Percentiles rank a stretch among this genome's conserved stretches.
Evolutionary conservation across 2,888 invertebrate species (phyloP).

Genomic region (Mimas tiliae): DNA sequence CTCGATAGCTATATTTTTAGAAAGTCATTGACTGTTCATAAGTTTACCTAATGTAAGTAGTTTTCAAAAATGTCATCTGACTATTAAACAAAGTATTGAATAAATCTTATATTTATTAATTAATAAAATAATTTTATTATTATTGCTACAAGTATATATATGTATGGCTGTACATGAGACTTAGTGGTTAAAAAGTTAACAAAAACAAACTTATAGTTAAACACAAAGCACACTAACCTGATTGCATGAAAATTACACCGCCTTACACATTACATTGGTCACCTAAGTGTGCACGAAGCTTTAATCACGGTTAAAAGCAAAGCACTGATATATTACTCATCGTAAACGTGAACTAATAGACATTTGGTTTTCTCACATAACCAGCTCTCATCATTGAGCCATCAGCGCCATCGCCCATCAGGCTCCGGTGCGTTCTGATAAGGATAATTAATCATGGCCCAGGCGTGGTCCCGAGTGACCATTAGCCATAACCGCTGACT

Average conservation of each 20-base stretch:
- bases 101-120: too few species aligned
- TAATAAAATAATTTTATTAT: too few species aligned
- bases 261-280: background rate
- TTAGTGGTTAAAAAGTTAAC: too few species aligned
- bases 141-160: too few species aligned
- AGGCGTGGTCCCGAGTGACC: constrained; percentile 63
- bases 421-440: constrained; percentile 67
- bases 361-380: constrained; percentile 28
- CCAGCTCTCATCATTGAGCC: constrained; percentile 75
- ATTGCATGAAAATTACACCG: background rate
- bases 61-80: too few species aligned
- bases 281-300: background rate
- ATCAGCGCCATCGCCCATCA: constrained; percentile 54
- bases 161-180: too few species aligned
- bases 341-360: constrained; percentile 31
- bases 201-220: background rate
- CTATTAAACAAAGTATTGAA: too few species aligned
- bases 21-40: too few species aligned
- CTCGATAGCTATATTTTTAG: too few species aligned
- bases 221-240: background rate
- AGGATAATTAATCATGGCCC: constrained; percentile 76
- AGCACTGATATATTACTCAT: constrained; percentile 28
- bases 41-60: too few species aligned
- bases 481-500: constrained; percentile 74
- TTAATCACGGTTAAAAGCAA: constrained; percentile 34